Base-by-base conservation (phyloP, 2,888 invertebrate genomes). In the Acronicta aceris region DNA sequence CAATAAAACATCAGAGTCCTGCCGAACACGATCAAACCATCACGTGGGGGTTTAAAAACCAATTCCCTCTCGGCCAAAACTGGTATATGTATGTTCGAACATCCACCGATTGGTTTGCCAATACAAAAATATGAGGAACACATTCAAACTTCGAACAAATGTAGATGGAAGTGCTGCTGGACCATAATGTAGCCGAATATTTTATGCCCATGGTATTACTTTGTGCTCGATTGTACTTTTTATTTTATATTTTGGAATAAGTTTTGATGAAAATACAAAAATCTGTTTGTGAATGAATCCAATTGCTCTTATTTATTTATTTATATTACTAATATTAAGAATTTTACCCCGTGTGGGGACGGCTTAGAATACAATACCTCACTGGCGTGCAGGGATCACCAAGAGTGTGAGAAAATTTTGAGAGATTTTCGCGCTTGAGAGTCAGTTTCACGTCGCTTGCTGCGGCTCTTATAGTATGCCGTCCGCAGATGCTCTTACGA, bases 201-300 rank as follows among this genome's bases (percentile, higher is more conserved):
- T 79, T 77, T 76, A 78, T 75, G 61, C 59, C 70, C 62, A 59
- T 25, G 50, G 59, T 52, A 50, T 5, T 13, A n/a, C 1, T n/a
- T 38, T 46, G 65, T 67, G 72, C 78, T 78, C 76, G 73, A 81
- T 79, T 76, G 76, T 74, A 74, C 64, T 70, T 66, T 78, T 75
- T 76, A 73, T 69, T 55, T 65, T 70, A 67, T 51, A 55, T 57
- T 65, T 54, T 61, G 41, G 57, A 46, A 48, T 63, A 38, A 6
- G 8, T 38, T 7, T 38, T 0, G 38, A 1, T 5, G 4, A 30
- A 30, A 30, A 10, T 30, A 30, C 27, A 30, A 30, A 30, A 10
- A 10, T 30, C 9, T 10, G 30, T 9, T 13, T 36, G n/a, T 27
- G 27, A 7, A n/a, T n/a, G n/a, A n/a, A n/a, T n/a, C n/a, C n/a